Percentiles rank a stretch among this genome's conserved stretches.
phyloP scores from a whole-genome alignment of 1,140 invertebrate species.

The Mycetomoellerius zeteki region DNA sequence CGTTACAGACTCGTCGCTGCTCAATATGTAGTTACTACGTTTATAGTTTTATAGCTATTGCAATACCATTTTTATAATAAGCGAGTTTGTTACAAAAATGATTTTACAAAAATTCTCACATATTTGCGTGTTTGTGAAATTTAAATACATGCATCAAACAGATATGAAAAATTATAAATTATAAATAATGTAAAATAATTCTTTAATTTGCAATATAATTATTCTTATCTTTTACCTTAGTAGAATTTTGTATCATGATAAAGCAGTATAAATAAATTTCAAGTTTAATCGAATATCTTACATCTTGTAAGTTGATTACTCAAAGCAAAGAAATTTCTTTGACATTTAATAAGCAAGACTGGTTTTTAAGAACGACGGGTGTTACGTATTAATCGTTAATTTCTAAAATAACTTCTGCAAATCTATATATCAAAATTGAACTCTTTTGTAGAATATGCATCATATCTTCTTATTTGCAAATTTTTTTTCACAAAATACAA shows the following conservation, averaged over 20 bases:
- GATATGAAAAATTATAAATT: not conserved
- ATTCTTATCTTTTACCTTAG: not conserved
- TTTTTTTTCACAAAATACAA: not conserved
- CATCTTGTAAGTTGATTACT: slow-evolving; percentile 9
- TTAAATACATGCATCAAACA: not conserved
- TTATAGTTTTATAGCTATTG: not conserved
- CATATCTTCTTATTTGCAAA: not conserved
- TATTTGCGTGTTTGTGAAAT: not conserved
- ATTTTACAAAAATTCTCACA: not conserved
- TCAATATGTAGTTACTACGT: not conserved
- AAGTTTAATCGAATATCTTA: not conserved
- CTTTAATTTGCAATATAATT: not conserved
- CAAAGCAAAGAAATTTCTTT: slow-evolving; percentile 20
- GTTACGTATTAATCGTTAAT: not conserved
- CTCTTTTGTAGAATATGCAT: not conserved
- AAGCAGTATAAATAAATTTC: not conserved
- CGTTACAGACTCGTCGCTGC: not conserved
- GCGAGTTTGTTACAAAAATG: slow-evolving; percentile 42
- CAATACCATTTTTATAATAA: slow-evolving; percentile 62
- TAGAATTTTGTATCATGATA: not conserved
- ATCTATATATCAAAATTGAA: not conserved
- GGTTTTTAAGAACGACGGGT: not conserved
- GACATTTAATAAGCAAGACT: slow-evolving; percentile 31
- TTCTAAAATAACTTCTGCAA: not conserved
- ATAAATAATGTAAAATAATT: slow-evolving; percentile 6